Conservation (phyloP, 2,888 invertebrate species). For the Rhopalosiphum nymphaeae region DNA sequence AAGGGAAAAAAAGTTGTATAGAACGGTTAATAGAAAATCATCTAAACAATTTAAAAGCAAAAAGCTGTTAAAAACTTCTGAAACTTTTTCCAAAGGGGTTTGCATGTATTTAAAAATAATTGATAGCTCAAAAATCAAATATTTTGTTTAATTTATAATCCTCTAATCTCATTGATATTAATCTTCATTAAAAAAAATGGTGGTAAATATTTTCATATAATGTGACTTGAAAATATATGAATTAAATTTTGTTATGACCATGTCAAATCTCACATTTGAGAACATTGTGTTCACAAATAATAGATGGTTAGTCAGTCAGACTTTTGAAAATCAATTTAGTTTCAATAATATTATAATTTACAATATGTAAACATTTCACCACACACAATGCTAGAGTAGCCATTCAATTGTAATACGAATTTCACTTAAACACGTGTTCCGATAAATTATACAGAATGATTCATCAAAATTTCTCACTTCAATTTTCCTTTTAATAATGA, state of each 20-base stretch:
- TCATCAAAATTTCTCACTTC: neutral
- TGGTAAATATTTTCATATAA: neutral
- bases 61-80: conserved; percentile 36
- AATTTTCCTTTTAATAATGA: neutral
- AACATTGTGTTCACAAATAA: neutral
- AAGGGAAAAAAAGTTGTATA: neutral
- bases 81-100: conserved; percentile 16
- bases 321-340: neutral
- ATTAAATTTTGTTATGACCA: neutral
- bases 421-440: neutral
- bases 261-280: neutral
- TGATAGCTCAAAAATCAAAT: neutral
- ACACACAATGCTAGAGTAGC: neutral
- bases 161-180: neutral
- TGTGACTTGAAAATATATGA: neutral
- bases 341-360: neutral
- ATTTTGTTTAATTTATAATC: conserved; percentile 15
- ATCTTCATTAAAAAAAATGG: conserved; percentile 2
- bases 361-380: neutral
- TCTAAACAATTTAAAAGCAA: conserved; percentile 31
- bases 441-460: neutral
- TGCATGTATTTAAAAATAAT: conserved; percentile 24
- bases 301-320: neutral
- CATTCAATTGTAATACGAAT: neutral
- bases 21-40: conserved; percentile 24